Base-by-base conservation (phyloP, 2,888 invertebrate species). In the Xanthia togata region DNA sequence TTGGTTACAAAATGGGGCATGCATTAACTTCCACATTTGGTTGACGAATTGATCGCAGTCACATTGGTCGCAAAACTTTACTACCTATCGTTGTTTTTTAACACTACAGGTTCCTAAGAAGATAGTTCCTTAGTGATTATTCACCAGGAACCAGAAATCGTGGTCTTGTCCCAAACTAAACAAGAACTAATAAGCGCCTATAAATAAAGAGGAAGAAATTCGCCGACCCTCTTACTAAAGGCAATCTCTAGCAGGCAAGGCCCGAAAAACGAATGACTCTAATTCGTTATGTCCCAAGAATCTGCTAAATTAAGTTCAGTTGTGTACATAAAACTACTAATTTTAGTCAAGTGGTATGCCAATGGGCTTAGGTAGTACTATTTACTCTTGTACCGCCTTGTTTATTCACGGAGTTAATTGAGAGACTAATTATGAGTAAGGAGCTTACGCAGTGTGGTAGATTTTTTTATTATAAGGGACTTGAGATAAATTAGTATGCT, bases 291-390 rank as follows among this genome's bases (percentile, higher is more conserved):
- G 73, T 55, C 55, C 70, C 73, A 64, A 68, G 84, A 82, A 86
- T 88, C 78, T 70, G 71, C 65, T 80, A 88, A 87, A 88, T 87
- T 86, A 88, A 88, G 87, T 82, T 80, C 82, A 68, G 70, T 74
- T 53, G 74, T 71, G 72, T 41, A 76, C 71, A 75, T 81, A 72
- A 76, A 68, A 76, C 76, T n/a, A n/a, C n/a, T 62, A 82, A 78
- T 84, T 82, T 68, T 20, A 82, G 57, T 62, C 64, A 57, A 85
- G 86, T 82, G 71, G 79, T 65, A 82, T 85, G 74, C 74, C 83
- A 65, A 69, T 78, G 73, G 72, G 20, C 57, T 73, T 73, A 62
- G 73, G 62, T 75, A 79, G 63, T 63, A 62, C 70, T 72, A 53
- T 73, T 81, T 81, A 73, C 60, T 71, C 70, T 14, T 41, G 38